These are phyloP conservation scores for Microctonus brassicae DNA, from an alignment of 2,888 invertebrate species.

Conservation along the genomic window DNA sequence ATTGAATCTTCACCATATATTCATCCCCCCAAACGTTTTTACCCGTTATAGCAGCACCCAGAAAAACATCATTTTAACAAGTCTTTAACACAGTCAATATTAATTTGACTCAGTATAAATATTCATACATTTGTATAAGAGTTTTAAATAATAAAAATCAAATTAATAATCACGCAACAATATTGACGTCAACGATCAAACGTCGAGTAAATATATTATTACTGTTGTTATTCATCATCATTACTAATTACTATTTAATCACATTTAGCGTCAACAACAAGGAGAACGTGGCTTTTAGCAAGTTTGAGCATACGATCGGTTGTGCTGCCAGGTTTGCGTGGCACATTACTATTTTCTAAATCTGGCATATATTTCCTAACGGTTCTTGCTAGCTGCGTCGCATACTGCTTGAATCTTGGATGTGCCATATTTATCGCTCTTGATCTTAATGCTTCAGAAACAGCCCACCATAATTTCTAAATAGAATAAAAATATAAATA, in stretches of 20 bases:
- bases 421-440: constrained; percentile 80
- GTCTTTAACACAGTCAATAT: constrained; percentile 26
- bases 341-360: constrained; percentile 67
- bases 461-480: constrained; percentile 86
- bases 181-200: constrained; percentile 13
- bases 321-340: constrained; percentile 74
- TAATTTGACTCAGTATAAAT: constrained; percentile 11
- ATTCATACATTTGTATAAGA: constrained; percentile 7
- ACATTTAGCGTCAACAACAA: constrained; percentile 58
- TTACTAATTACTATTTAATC: constrained; percentile 41
- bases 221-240: background rate
- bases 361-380: constrained; percentile 77
- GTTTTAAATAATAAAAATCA: constrained; percentile 22
- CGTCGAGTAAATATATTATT: background rate
- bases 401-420: constrained; percentile 80
- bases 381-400: constrained; percentile 77
- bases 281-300: constrained; percentile 64
- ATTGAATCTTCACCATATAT: background rate
- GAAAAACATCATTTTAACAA: constrained; percentile 19
- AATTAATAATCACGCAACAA: constrained; percentile 11
- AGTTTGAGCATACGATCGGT: constrained; percentile 81
- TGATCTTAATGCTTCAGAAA: constrained; percentile 80
- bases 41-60: background rate
- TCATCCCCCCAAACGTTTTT: background rate
- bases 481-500: constrained; percentile 26